phyloP scores from a whole-genome alignment of 2,888 invertebrate species.

The Dryomyza anilis region DNA sequence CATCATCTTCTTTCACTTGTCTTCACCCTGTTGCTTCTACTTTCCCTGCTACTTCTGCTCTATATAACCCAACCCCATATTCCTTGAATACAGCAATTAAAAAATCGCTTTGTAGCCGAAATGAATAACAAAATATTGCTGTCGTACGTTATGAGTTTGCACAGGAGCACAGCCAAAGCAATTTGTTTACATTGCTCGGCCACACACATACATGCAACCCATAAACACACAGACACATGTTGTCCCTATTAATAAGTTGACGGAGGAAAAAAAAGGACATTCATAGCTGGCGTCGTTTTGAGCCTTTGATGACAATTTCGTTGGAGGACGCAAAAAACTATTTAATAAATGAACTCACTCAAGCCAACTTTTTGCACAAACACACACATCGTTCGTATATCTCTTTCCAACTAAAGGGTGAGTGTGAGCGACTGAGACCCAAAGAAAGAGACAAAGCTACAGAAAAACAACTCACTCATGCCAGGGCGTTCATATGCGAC shows the following conservation, averaged over 20 bases:
- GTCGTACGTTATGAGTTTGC: no score
- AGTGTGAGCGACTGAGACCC: conserved; percentile 27
- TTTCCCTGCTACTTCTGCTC: no score
- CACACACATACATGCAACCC: neutral
- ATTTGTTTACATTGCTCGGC: conserved; percentile 2
- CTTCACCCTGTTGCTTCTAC: no score
- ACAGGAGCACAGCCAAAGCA: neutral
- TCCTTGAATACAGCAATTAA: no score
- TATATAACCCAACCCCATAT: no score
- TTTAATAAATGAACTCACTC: conserved; percentile 50
- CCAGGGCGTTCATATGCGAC: neutral
- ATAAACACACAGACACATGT: neutral
- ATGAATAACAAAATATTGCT: no score
- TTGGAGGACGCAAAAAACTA: conserved; percentile 38
- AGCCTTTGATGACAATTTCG: conserved; percentile 12
- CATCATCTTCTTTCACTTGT: no score
- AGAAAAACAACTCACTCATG: conserved; percentile 15
- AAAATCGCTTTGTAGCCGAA: no score
- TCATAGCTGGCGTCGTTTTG: conserved; percentile 7
- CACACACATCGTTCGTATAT: no score
- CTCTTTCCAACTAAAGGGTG: no score
- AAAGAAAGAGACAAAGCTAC: conserved; percentile 27
- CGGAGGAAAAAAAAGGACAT: conserved; percentile 7
- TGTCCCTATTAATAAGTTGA: neutral
- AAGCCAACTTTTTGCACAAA: conserved; percentile 31